These are phyloP conservation scores for Scelioninae gen. 2 DNA, from an alignment of 2,888 invertebrate genomes.

Conservation along the genomic window DNA sequence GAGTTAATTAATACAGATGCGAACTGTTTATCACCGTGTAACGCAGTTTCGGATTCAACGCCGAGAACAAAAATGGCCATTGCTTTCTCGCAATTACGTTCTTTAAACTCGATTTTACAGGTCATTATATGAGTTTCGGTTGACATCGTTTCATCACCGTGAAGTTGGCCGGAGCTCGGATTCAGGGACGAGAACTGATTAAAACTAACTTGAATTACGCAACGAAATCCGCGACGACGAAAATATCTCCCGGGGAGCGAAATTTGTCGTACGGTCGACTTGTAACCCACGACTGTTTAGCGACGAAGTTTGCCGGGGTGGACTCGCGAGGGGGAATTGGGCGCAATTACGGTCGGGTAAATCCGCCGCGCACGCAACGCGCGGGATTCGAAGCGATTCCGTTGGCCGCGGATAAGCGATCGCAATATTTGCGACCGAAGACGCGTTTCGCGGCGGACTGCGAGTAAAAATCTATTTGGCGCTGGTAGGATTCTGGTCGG, in stretches of 20 bases:
- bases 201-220: constrained; percentile 44
- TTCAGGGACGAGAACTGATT: constrained; percentile 20
- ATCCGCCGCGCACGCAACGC: no score
- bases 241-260: constrained; percentile 30
- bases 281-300: constrained; percentile 23
- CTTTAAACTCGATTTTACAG: background rate
- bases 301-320: constrained; percentile 17
- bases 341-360: constrained; percentile 6
- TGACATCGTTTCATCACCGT: constrained; percentile 10
- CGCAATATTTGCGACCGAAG: no score
- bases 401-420: no score
- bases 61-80: no score
- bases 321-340: constrained; percentile 17
- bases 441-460: no score
- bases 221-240: constrained; percentile 27
- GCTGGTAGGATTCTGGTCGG: no score
- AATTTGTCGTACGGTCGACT: constrained; percentile 30
- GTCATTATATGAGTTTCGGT: constrained; percentile 6
- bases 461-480: no score
- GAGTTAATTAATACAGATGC: no score
- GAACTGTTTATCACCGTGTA: no score
- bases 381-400: no score
- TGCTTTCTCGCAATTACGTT: background rate
- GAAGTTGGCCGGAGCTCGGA: constrained; percentile 1
- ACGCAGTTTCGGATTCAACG: no score